These are phyloP conservation scores for Zaprionus ghesquierei DNA, from an alignment of 1,140 invertebrate species.

Conservation along the genomic window DNA sequence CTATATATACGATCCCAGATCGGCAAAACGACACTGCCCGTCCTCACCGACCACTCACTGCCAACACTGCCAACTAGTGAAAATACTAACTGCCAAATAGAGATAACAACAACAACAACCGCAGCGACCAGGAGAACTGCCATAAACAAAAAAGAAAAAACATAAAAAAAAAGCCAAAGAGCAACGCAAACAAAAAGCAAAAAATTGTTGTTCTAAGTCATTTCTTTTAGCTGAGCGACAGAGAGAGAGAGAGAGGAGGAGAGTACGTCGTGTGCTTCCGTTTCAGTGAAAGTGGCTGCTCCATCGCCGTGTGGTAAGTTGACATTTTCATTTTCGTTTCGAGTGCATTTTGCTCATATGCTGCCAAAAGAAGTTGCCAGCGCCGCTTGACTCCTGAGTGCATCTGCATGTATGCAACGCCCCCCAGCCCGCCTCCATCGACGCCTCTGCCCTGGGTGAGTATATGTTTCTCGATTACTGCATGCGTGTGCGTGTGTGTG, in stretches of 20 bases:
- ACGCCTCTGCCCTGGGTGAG: background rate
- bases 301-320: conserved; percentile 58
- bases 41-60: conserved; percentile 6
- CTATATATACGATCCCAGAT: too few relatives aligned
- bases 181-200: background rate
- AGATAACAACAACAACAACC: conserved; percentile 1
- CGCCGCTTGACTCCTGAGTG: conserved; percentile 38
- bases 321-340: conserved; percentile 56
- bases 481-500: background rate
- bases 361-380: conserved; percentile 21
- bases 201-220: background rate
- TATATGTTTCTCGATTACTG: background rate
- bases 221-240: background rate
- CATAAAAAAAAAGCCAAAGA: background rate
- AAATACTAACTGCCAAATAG: conserved; percentile 39
- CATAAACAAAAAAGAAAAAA: too few relatives aligned
- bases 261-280: conserved; percentile 17
- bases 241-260: background rate
- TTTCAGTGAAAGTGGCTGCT: conserved; percentile 28
- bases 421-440: background rate
- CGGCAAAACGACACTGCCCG: background rate
- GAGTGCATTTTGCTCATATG: conserved; percentile 48
- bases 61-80: conserved; percentile 54
- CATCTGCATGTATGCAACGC: conserved; percentile 27
- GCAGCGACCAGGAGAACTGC: conserved; percentile 7